Base-by-base conservation (phyloP, 2,888 invertebrate genomes). In the Pantelozetes paolii region DNA sequence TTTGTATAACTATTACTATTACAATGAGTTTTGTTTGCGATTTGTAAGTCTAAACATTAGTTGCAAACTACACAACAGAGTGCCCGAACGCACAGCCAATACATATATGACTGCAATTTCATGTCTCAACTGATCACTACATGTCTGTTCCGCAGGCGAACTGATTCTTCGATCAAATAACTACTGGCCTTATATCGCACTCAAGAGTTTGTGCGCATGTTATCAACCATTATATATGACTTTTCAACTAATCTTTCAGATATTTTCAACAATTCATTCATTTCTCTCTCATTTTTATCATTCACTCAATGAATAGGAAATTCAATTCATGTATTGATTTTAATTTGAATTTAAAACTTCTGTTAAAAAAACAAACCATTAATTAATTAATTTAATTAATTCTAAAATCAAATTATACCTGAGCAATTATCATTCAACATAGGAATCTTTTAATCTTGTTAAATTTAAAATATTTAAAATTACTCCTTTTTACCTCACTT, bases 161-260 rank as follows among this genome's bases (percentile, higher is more conserved):
- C 62, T 62, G 62, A 50, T 62, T 62, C 62, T 62, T 62, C 62
- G 62, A 62, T 62, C 62, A 28, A 62, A 62, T 62, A 62, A 62
- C 62, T 62, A 23, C 62, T 32, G 59, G 62, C 62, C 62, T 62
- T 62, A 62, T 62, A 62, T 62, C 32, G 36, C 8, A 15, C 18
- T 18, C n/a, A 62, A 18, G n/a, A 18, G 18, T 18, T 5, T 62
- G 62, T 62, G 62, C 62, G 62, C 62, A 62, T 62, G 62, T 26
- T 28, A 23, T 15, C n/a, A n/a, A n/a, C n/a, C 28, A 13, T 23
- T 18, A 15, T 3, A 9, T 28, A 62, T 32, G 26, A 30, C 32
- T 32, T 62, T 59, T 62, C 36, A 62, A 62, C 62, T 32, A 30
- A 32, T 50, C 50, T 15, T 15, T 9, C 6, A 50, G 5, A 50